Base-by-base conservation (phyloP, 2,888 invertebrate species). In the Craniophora ligustri region DNA sequence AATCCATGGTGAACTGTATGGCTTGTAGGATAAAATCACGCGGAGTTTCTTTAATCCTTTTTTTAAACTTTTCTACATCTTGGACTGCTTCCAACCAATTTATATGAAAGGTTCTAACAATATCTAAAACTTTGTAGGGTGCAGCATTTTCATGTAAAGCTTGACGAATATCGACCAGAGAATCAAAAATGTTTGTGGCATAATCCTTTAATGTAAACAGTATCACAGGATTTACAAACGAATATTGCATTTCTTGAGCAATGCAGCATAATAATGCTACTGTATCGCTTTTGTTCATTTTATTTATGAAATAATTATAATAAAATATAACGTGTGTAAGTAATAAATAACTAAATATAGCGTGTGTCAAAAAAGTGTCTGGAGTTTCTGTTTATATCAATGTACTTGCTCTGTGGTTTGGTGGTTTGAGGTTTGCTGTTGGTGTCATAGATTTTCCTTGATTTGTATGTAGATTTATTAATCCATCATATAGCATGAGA, bases 191-290 rank as follows among this genome's bases (percentile, higher is more conserved):
- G 16, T 42, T 14, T 10, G 70, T 61, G 1, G 76, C 78, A 50
- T 76, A 84, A 54, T 84, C 84, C 18, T 67, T 78, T 36, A 48
- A 49, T 5, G 82, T 84, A n/a, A 84, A 39, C n/a, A 79, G 64
- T 51, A 84, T 78, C 3, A 84, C 78, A 0, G 84, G 84, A 21
- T 46, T 74, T 45, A 79, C 78, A 28, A 76, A 81, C 2, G 81
- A 82, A 19, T 61, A 50, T 56, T 81, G 78, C 28, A 81, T 68
- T 73, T 79, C 82, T 46, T 68, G 75, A 2, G 65, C 70, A 53
- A 84, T 72, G 5, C 53, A 66, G 36, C 78, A 76, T 32, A 84
- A 35, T 45, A 78, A 78, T 11, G 21, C 5, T 0, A 58, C 30
- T 11, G 50, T 62, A 39, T 72, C 56, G 7, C 66, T 48, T 41